Conservation (phyloP, 2,888 invertebrate species). For the Rhagophthalmus giganteus region DNA sequence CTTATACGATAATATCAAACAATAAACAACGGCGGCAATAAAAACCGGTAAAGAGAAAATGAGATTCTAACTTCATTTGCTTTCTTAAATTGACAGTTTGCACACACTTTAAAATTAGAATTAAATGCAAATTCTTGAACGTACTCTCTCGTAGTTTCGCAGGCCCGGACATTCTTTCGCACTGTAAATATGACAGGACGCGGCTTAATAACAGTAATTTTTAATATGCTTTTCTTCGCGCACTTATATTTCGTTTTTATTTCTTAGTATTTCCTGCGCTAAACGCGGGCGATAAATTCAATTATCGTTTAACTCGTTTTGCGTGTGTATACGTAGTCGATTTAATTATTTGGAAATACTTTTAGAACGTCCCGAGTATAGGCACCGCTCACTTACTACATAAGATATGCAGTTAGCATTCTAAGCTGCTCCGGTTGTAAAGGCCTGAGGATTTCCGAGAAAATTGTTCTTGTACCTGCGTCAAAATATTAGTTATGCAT, state of each 20-base stretch:
- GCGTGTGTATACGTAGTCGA: constrained; percentile 1
- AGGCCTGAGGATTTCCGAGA: constrained; percentile 1
- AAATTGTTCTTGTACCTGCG: constrained; percentile 34
- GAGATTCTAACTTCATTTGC: constrained; percentile 30
- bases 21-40: constrained; percentile 26
- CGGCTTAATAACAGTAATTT: constrained; percentile 21
- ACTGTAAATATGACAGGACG: constrained; percentile 9
- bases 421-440: background rate
- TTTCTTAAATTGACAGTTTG: constrained; percentile 31
- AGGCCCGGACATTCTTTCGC: no score
- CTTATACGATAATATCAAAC: constrained; percentile 29
- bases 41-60: constrained; percentile 30
- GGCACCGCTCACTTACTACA: no score
- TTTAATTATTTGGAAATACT: constrained; percentile 6
- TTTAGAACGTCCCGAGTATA: no score
- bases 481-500: constrained; percentile 54
- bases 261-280: background rate
- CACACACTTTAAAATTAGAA: constrained; percentile 28
- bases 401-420: no score
- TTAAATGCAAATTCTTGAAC: constrained; percentile 27
- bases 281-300: background rate
- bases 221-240: constrained; percentile 11
- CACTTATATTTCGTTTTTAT: constrained; percentile 12
- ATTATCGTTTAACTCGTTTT: background rate
- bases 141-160: constrained; percentile 19